phyloP scores from a whole-genome alignment of 2,113 vertebrate genomes.

The Cacatua alba region DNA sequence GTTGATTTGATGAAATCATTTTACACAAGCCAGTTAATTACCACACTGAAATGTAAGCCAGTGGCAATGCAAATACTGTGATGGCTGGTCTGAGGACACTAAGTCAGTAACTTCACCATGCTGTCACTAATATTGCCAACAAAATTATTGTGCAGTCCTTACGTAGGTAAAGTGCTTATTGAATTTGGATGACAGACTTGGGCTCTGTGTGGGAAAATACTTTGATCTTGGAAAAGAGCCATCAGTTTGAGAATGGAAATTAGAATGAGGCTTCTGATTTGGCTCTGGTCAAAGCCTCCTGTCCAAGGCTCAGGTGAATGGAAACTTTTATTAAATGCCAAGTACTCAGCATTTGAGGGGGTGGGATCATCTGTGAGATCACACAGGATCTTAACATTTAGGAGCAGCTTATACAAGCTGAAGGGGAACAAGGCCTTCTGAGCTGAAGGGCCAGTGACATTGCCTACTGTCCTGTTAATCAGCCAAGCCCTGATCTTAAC shows the following conservation, averaged over 20 bases:
- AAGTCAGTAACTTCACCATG: background rate
- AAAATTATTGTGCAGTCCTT: background rate
- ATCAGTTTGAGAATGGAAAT: background rate
- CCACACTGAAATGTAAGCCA: background rate
- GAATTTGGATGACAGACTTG: slow-evolving; percentile 13
- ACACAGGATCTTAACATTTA: background rate
- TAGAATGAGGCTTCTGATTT: background rate
- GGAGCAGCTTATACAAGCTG: background rate
- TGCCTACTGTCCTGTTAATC: background rate
- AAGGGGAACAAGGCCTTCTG: background rate
- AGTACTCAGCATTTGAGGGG: background rate
- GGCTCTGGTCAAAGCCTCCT: background rate
- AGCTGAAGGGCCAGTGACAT: background rate
- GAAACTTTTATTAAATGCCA: background rate
- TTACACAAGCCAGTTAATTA: background rate
- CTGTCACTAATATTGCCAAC: background rate
- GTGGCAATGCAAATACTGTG: background rate
- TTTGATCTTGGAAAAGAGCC: slow-evolving; percentile 25
- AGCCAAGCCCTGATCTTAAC: background rate
- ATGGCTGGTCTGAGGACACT: background rate
- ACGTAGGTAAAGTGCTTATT: slow-evolving; percentile 5
- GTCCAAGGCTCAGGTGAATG: background rate
- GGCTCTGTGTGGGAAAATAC: slow-evolving; percentile 26
- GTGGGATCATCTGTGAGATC: background rate
- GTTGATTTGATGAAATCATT: background rate